Percentiles rank a stretch among this genome's conserved stretches.
phyloP scores from a whole-genome alignment of 2,888 invertebrate genomes.

The Yponomeuta cagnagella region DNA sequence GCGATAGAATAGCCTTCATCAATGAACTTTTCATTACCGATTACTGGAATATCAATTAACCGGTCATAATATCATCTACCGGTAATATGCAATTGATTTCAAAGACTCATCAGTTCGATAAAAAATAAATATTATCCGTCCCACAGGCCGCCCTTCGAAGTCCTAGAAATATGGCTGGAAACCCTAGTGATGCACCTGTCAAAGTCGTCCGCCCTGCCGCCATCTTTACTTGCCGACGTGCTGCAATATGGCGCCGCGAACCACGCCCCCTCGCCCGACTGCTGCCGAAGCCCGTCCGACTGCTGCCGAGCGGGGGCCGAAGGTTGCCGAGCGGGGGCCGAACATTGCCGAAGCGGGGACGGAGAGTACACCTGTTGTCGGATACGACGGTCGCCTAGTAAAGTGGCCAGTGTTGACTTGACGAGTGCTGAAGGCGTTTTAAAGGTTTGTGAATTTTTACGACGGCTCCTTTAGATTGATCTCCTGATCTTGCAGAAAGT shows the following conservation, averaged over 20 bases:
- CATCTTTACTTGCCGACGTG: slow-evolving; percentile 84
- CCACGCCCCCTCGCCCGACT: slow-evolving; percentile 41
- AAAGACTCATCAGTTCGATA: no score
- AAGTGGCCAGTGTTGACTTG: slow-evolving; percentile 30
- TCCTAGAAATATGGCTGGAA: slow-evolving; percentile 92
- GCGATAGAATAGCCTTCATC: no score
- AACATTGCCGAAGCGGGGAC: neutral
- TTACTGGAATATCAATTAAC: no score
- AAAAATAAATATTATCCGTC: no score
- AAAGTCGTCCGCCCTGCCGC: slow-evolving; percentile 77
- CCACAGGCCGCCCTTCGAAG: slow-evolving; percentile 89
- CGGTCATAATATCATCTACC: no score
- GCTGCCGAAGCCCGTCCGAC: slow-evolving; percentile 73
- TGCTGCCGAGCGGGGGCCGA: slow-evolving; percentile 20
- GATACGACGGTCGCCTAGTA: slow-evolving; percentile 30
- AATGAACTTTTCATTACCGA: no score
- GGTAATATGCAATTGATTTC: no score
- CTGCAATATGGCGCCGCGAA: slow-evolving; percentile 79
- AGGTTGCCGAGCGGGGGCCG: neutral
- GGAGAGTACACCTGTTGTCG: slow-evolving; percentile 17
- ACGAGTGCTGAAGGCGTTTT: slow-evolving; percentile 28
- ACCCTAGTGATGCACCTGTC: slow-evolving; percentile 84
- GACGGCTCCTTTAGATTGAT: neutral
- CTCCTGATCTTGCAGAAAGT: no score
- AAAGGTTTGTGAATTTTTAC: slow-evolving; percentile 29